Conservation (phyloP, 2,797 vertebrate species). For the Crocodylus rhombifer region DNA sequence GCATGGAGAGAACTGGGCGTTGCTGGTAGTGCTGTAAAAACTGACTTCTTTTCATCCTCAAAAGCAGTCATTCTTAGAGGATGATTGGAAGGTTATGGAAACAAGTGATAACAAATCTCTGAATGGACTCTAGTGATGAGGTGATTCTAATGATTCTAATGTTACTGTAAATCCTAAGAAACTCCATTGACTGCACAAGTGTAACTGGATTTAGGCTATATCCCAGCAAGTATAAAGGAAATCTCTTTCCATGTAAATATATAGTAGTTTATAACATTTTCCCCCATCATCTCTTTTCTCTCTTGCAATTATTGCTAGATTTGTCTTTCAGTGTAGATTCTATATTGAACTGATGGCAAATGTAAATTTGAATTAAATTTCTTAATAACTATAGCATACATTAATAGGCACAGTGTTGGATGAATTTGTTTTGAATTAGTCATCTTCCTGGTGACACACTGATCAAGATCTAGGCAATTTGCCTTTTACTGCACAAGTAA, state of each 20-base stretch:
- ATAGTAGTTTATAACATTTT: rapidly evolving
- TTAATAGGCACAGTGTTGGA: neutral
- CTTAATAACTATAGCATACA: neutral
- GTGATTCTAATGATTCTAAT: neutral
- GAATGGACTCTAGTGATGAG: neutral
- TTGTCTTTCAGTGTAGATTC: neutral
- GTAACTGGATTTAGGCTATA: neutral
- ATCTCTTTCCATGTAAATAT: neutral
- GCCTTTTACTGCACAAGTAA: neutral
- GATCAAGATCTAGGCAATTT: neutral
- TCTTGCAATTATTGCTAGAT: rapidly evolving
- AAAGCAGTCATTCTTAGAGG: constrained; percentile 18
- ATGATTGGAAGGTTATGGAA: neutral
- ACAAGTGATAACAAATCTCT: constrained; percentile 7
- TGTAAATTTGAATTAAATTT: neutral
- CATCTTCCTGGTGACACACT: neutral
- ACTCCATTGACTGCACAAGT: neutral
- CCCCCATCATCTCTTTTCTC: neutral
- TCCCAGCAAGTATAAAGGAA: neutral
- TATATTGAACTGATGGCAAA: neutral
- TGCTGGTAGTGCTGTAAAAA: neutral
- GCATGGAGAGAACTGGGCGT: neutral
- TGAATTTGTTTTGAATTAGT: neutral
- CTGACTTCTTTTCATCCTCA: constrained; percentile 7
- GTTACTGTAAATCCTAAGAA: neutral